Conservation (phyloP, 2,888 invertebrate genomes). For the Autographa pulchrina region DNA sequence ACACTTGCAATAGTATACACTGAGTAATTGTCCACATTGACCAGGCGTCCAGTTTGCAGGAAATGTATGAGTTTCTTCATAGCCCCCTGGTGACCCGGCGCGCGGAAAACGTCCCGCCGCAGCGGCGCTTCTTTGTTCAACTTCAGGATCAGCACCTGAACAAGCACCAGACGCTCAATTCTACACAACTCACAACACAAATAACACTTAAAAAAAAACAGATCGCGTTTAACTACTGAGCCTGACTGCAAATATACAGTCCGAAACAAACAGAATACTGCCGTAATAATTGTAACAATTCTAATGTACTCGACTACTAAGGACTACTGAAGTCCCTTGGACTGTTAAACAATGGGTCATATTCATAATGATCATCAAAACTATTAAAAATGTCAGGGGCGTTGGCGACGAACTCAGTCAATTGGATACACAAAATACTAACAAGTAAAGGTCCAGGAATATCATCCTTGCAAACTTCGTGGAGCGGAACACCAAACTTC, state of each 20-base stretch:
- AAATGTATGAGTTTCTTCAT: constrained; percentile 98
- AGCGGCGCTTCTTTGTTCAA: constrained; percentile 98
- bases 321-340: constrained; percentile 2
- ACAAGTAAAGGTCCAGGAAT: constrained; percentile 97
- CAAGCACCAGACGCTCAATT: constrained; percentile 57
- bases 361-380: constrained; percentile 34
- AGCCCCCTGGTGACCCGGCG: constrained; percentile 98
- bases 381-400: constrained; percentile 47
- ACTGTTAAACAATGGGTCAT: constrained; percentile 19
- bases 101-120: constrained; percentile 97
- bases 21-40: constrained; percentile 98
- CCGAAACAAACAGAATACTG: not conserved
- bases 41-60: constrained; percentile 95
- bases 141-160: constrained; percentile 96
- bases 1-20: constrained; percentile 99
- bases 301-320: not conserved
- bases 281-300: not conserved
- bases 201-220: constrained; percentile 14
- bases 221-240: not conserved
- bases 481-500: constrained; percentile 97
- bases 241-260: not conserved
- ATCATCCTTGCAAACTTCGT: constrained; percentile 98
- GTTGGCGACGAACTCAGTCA: constrained; percentile 49
- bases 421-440: constrained; percentile 77
- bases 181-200: constrained; percentile 35